Base-by-base conservation (phyloP, 1,140 invertebrate genomes). In the Lethrus apterus region DNA sequence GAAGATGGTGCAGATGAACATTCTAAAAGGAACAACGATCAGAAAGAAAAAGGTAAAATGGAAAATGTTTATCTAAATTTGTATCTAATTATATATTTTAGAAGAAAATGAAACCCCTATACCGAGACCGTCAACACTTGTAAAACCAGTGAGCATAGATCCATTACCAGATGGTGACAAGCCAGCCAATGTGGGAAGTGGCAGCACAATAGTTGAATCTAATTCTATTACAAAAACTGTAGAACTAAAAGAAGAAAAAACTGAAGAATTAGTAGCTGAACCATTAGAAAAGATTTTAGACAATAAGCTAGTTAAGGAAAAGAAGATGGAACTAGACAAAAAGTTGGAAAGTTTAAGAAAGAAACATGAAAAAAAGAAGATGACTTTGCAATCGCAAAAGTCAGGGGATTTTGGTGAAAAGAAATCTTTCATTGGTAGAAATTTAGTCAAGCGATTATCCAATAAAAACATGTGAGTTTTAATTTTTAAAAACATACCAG, bases 281-380 rank as follows among this genome's bases (percentile, higher is more conserved):
- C 71, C 84, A 0, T 64, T 95, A 20, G 86, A 91, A 7, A 80
- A 83, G 50, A 71, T 94, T 4, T 76, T 89, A 55, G 81, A 86
- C 3, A 80, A 81, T 58, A 94, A 94, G 70, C 57, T 75, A 17
- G 86, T 92, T 2, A 78, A 77, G 20, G 90, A 94, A 54, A 89
- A 91, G 55, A 78, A 81, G 11, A 54, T 76, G 1, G 90, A 95
- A 63, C 64, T 93, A 13, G 87, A 93, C 24, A 89, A 92, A 59
- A 93, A 94, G 62, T 64, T 96, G 31, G 88, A 93, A 50, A 73
- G 77, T 26, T 59, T 95, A 32, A 72, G 79, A 32, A 88, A 90
- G 60, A 94, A 93, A 59, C 82, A 89, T 57, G 89, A 93, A 46
- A 93, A 92, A 70, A 80, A 85, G 52, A 79, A 78, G 58, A 59